A percentile compares a stretch with the other conserved stretches of the same genome.
These are phyloP conservation scores for Dryobates pubescens DNA, from an alignment of 2,797 vertebrate genomes.

Conservation along the genomic window DNA sequence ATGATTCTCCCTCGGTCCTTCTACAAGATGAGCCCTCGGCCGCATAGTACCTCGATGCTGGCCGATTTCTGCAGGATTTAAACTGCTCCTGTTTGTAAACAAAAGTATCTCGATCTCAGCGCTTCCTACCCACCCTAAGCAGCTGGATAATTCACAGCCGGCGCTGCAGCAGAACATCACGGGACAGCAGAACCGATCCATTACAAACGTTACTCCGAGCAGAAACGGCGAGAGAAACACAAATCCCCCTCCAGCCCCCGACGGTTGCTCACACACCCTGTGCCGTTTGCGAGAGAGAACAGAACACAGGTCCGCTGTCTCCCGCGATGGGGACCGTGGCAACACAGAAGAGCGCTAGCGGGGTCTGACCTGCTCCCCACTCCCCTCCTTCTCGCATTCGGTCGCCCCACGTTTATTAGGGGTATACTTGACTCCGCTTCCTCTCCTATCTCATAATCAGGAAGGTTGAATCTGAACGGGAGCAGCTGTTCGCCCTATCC, in stretches of 20 bases:
- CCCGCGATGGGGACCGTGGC: not conserved
- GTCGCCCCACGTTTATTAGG: not conserved
- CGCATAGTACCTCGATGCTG: not conserved
- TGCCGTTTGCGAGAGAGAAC: not conserved
- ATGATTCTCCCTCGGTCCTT: not conserved
- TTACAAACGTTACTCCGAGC: not conserved
- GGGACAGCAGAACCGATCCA: not conserved
- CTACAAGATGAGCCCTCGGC: not conserved
- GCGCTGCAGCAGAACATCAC: not conserved
- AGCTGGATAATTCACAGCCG: not conserved
- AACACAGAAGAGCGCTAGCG: not conserved
- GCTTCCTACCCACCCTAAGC: not conserved
- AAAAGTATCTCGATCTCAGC: not conserved
- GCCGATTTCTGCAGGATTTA: not conserved
- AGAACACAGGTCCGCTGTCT: not conserved
- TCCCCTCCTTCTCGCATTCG: not conserved
- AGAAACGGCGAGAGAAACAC: not conserved
- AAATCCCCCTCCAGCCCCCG: not conserved
- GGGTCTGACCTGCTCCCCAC: not conserved
- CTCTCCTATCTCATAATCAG: slow-evolving; percentile 1
- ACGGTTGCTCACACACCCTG: not conserved
- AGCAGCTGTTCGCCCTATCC: slow-evolving; percentile 17
- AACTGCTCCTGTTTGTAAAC: not conserved
- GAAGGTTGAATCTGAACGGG: not conserved
- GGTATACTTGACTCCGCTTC: slow-evolving; percentile 1